Base-by-base conservation (phyloP, 2,888 invertebrate genomes). In the Microplitis deprimator region DNA sequence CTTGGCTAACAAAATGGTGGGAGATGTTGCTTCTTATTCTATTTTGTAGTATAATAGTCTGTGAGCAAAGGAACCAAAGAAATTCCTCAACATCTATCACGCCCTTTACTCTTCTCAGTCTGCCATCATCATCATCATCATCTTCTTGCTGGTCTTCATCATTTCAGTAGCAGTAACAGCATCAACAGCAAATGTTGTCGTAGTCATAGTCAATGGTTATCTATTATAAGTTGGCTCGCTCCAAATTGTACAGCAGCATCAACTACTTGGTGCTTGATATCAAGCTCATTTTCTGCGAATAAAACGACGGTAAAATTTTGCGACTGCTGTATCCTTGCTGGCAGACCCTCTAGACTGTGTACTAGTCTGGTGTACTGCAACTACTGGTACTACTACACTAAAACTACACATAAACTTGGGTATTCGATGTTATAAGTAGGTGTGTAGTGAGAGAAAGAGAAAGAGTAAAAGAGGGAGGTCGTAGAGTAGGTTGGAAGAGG, bases 21-120 rank as follows among this genome's bases (percentile, higher is more conserved):
- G 72, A 41, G 78, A 77, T 76, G 79, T 78, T 76, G 73, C 64
- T 72, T 75, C 50, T 50, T 50, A 8, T 50, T 50, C 5, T 50
- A 50, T 50, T 5, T 50, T 50, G 10, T 50, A 50, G 4, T 50
- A 50, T 50, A 13, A 13, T 50, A 13, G 50, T 50, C 50, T 50
- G 50, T 50, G 50, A 13, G 13, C 8, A 13, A 13, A 50, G 10
- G 77, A 75, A 79, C 62, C 77, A 84, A 84, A 86, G 85, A 86
- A 85, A 87, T 88, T 88, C 87, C 87, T 85, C 80, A 82, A 84
- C 84, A 83, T 82, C 79, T 62, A 73, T 74, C 60, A 59, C 41
- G 17, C 73, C 72, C 72, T 76, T 72, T 50, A 67, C 62, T 72
- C 38, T 64, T 75, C 75, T 60, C 71, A 3, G 67, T 8, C 70